Conservation (phyloP, 1,140 invertebrate species). For the Meloidogyne exigua region DNA sequence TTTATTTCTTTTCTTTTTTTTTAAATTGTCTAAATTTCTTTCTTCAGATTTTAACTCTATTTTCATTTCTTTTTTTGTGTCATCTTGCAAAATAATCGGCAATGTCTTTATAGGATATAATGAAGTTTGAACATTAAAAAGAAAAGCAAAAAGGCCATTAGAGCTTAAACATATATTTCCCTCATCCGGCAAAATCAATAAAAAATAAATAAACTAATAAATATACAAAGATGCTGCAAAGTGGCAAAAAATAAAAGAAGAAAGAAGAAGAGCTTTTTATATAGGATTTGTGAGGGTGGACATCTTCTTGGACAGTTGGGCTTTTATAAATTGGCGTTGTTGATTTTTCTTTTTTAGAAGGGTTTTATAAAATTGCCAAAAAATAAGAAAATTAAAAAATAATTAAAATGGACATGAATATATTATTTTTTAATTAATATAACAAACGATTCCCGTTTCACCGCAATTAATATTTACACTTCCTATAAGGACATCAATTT, state of each 20-base stretch:
- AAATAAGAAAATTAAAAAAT: no score
- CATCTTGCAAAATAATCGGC: background rate
- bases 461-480: no score
- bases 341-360: no score
- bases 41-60: background rate
- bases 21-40: background rate
- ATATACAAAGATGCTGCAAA: background rate
- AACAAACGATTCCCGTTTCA: no score
- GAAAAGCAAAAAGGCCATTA: background rate
- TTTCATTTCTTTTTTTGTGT: slow-evolving; percentile 1
- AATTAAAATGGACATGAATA: no score
- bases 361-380: no score
- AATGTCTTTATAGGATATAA: background rate
- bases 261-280: background rate
- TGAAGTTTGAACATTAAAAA: background rate
- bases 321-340: background rate
- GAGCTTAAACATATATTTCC: background rate
- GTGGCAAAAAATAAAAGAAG: background rate
- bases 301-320: background rate
- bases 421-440: no score
- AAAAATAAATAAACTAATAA: background rate
- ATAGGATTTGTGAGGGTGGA: background rate
- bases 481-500: no score
- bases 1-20: background rate
- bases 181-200: slow-evolving; percentile 4